Base-by-base conservation (phyloP, 2,888 invertebrate genomes). In the Leptinotarsa haldemani region DNA sequence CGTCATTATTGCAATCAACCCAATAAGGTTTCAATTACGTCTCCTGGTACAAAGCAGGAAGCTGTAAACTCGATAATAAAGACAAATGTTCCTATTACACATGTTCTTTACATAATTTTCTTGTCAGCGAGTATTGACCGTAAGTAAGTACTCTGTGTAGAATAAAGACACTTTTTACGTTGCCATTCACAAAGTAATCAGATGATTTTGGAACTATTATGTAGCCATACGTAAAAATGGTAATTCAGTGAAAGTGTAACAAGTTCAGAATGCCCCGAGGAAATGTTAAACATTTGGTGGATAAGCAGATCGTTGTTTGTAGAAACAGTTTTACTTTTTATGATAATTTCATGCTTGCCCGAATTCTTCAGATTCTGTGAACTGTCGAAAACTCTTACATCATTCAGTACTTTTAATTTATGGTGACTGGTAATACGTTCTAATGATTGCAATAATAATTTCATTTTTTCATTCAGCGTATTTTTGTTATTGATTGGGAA, bases 161-260 rank as follows among this genome's bases (percentile, higher is more conserved):
- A 20, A 56, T 22, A 56, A 25, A 22, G 22, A 56, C 15, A 22
- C 15, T 56, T 20, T 20, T 25, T 18, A 13, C 56, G 22, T 3
- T 2, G 22, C 22, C 56, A 22, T 56, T 56, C 56, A 56, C 56
- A 56, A 56, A 25, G 56, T 22, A 56, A 22, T 20, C 56, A 5
- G 22, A 56, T 22, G 56, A 22, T 13, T 56, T 56, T 56, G 56
- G 56, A 56, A 22, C 56, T 7, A 22, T 56, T 56, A 56, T 25
- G 56, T 56, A 56, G 56, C 13, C 56, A 13, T 22, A 56, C 22
- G 13, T 20, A 56, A 56, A 15, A 22, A 56, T 56, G 22, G 22
- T 56, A 22, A 25, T 56, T 56, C 56, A 56, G 56, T 56, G 56
- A 56, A 56, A 56, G 56, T 56, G 56, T 22, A 56, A 56, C 56